A percentile compares a stretch with the other conserved stretches of the same genome.
phyloP scores from a whole-genome alignment of 2,113 vertebrate species.

The Laterallus jamaicensis region DNA sequence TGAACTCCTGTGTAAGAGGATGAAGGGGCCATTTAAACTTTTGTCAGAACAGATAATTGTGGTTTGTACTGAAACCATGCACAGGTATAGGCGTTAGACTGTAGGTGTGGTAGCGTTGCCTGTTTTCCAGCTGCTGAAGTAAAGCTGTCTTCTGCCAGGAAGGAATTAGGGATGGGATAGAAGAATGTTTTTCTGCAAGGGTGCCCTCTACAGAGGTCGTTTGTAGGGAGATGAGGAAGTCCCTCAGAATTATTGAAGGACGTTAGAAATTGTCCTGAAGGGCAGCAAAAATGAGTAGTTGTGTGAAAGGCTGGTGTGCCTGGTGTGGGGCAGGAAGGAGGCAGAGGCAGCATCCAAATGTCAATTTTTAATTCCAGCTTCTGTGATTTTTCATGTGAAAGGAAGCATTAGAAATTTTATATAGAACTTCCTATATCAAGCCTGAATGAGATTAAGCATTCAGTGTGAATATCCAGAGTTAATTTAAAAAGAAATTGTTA shows the following conservation, averaged over 20 bases:
- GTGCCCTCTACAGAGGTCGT: background rate
- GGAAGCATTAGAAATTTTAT: background rate
- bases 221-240: background rate
- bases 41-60: background rate
- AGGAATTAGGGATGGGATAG: background rate
- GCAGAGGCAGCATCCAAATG: background rate
- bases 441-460: constrained; percentile 9
- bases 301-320: background rate
- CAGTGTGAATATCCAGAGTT: background rate
- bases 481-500: constrained; percentile 33
- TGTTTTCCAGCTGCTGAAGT: background rate
- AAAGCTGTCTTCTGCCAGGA: background rate
- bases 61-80: background rate
- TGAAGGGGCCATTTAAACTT: background rate
- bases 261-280: background rate
- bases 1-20: background rate
- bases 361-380: background rate
- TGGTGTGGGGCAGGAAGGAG: background rate
- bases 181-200: background rate
- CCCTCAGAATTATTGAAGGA: background rate
- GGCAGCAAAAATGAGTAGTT: background rate
- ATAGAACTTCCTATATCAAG: background rate
- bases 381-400: background rate
- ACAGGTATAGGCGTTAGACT: background rate
- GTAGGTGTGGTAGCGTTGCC: background rate